These are phyloP conservation scores for Brienomyrus longianalis DNA, from an alignment of 2,113 vertebrate species.

Conservation along the genomic window DNA sequence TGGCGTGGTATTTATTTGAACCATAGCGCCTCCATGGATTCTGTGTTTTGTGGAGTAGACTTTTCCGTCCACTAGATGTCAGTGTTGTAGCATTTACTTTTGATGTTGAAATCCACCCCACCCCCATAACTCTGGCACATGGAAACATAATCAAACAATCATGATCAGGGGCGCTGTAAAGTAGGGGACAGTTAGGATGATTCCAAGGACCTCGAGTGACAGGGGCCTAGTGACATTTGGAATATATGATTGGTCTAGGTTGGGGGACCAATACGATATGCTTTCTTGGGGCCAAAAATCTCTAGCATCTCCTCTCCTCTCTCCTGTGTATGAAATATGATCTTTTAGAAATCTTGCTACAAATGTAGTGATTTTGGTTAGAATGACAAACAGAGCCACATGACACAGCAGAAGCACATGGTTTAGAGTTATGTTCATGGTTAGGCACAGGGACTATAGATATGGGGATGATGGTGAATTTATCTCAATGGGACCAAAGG, in stretches of 20 bases:
- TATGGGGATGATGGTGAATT: neutral
- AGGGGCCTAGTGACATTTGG: too few species aligned
- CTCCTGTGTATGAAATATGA: neutral
- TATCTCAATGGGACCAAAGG: neutral
- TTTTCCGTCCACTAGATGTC: slow-evolving; percentile 1
- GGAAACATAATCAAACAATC: neutral
- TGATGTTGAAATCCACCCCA: neutral
- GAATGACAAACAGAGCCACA: neutral
- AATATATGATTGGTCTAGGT: too few species aligned
- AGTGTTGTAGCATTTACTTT: neutral
- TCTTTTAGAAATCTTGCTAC: neutral
- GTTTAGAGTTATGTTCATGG: too few species aligned
- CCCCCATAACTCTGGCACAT: neutral
- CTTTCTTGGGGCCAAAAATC: too few species aligned
- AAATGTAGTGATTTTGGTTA: neutral
- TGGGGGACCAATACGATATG: too few species aligned
- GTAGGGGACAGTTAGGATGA: too few species aligned
- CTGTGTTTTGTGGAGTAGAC: neutral
- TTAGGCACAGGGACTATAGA: neutral
- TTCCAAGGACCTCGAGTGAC: too few species aligned
- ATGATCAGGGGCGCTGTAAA: neutral
- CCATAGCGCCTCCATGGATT: neutral
- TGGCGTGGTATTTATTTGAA: neutral
- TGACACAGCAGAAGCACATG: neutral
- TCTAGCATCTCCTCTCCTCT: too few species aligned